Evolutionary conservation across 2,113 vertebrate species (phyloP).

Genomic region (Hydropotes inermis): DNA sequence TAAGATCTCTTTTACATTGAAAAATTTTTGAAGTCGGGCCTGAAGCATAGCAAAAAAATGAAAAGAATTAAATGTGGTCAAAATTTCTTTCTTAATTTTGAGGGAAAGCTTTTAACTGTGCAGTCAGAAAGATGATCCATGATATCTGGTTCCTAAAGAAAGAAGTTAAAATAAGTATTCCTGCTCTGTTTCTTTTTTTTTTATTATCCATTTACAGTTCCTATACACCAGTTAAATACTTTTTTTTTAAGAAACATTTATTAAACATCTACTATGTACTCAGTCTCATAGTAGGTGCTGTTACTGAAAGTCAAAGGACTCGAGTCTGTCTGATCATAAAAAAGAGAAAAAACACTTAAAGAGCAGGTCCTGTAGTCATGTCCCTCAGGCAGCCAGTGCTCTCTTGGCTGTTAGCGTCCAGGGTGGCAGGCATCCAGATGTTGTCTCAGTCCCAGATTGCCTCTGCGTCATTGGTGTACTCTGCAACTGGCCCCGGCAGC

Average conservation of each 20-base stretch:
- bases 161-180: conserved; percentile 50
- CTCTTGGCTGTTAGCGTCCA: neutral
- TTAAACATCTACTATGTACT: conserved; percentile 25
- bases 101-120: neutral
- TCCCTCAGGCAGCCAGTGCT: neutral
- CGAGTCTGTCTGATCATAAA: neutral
- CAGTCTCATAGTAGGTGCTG: neutral
- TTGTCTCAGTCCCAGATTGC: neutral
- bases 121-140: conserved; percentile 31
- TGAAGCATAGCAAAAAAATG: neutral
- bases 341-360: conserved; percentile 27
- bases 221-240: neutral
- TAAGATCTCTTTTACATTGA: conserved; percentile 35
- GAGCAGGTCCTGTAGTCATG: neutral
- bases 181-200: conserved; percentile 56
- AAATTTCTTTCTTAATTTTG: conserved; percentile 32
- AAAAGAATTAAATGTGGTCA: neutral
- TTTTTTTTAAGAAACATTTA: conserved; percentile 28
- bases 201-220: conserved; percentile 24
- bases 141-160: conserved; percentile 50
- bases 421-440: neutral
- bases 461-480: neutral
- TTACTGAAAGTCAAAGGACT: conserved; percentile 16
- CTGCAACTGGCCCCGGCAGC: neutral
- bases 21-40: neutral